These are phyloP conservation scores for Drosophila pallidifrons DNA, from an alignment of 1,140 invertebrate species.

Conservation along the genomic window DNA sequence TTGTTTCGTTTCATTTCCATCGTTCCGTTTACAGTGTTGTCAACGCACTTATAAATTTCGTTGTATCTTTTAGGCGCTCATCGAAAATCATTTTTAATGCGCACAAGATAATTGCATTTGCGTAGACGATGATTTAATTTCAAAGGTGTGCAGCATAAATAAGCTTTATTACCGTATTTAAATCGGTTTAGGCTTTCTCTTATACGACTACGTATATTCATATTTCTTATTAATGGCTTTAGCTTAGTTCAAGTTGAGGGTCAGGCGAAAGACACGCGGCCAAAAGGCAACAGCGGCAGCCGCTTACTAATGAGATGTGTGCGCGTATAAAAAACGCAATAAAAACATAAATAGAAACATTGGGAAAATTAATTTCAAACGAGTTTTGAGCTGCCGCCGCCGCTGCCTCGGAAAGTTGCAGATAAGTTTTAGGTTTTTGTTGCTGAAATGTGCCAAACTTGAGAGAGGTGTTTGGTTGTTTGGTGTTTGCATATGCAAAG, in stretches of 20 bases:
- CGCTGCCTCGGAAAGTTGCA: slow-evolving; percentile 51
- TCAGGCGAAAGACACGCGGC: slow-evolving; percentile 35
- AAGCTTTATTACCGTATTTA: slow-evolving; percentile 16
- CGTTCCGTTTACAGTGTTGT: background rate
- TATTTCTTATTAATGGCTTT: slow-evolving; percentile 32
- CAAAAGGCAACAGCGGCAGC: slow-evolving; percentile 6
- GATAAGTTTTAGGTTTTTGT: slow-evolving; percentile 24
- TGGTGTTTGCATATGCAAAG: slow-evolving; percentile 66
- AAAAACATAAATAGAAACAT: slow-evolving; percentile 36
- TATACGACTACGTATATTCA: slow-evolving; percentile 23
- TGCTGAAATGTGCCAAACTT: slow-evolving; percentile 63
- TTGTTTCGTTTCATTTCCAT: slow-evolving; percentile 8
- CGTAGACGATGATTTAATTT: slow-evolving; percentile 21
- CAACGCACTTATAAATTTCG: background rate
- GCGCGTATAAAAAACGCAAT: slow-evolving; percentile 41
- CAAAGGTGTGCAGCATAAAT: slow-evolving; percentile 10
- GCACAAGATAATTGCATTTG: slow-evolving; percentile 1
- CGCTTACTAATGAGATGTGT: slow-evolving; percentile 70
- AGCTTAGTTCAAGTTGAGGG: slow-evolving; percentile 75
- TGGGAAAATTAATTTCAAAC: slow-evolving; percentile 62
- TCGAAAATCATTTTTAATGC: slow-evolving; percentile 1
- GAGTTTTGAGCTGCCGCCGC: slow-evolving; percentile 38
- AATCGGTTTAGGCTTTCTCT: slow-evolving; percentile 34
- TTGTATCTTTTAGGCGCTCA: slow-evolving; percentile 55
- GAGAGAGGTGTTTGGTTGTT: slow-evolving; percentile 21